Evolutionary conservation across 2,888 invertebrate species (phyloP), one percentile per base, ranked within the genome.

Genomic region (Cataglyphis cursor): DNA sequence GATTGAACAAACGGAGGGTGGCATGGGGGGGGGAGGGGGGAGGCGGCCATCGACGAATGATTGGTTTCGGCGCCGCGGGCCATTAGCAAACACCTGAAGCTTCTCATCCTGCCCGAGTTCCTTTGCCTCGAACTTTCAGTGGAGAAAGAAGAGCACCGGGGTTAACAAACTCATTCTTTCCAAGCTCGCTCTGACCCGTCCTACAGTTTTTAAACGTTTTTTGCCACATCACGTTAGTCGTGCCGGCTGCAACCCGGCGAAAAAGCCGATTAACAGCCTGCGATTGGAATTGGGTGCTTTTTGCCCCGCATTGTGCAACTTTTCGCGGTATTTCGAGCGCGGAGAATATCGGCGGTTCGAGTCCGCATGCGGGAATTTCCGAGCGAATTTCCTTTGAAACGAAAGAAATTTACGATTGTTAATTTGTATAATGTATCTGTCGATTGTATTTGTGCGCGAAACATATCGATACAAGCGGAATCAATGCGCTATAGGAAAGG

Each of bases 71-170:
- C 54, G 38, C 82, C 81, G 73, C 70, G 65, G 59, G 80, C 84
- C 83, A 87, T 90, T 86, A 87, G 84, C 87, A 90, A 87, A 89
- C 86, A 86, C 87, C 90, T 76, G 81, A 83, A 90, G 83, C 87
- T 90, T 86, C 85, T 89, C 81, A 59, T 21, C 18, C 65, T 64
- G 70, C 24, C 15, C 18, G 64, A 87, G 72, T 66, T 80, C 64
- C 82, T 75, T 81, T 65, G 87, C 73, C 83, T 54, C 81, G 73
- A 85, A 86, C 85, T 81, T 76, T 76, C 68, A 74, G 21, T 61
- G 57, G 74, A 64, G 74, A 82, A 72, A 70, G 75, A 83, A 85
- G 24, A 65, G 15, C 57, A 24, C 66, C 66, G 64, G 64, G 88
- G 88, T 89, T 88, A 86, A 89, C 87, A 90, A 90, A 89, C 89